A percentile compares a stretch with the other conserved stretches of the same genome.
These are phyloP conservation scores for Macrotus californicus DNA, from an alignment of 2,113 vertebrate species.

Conservation along the genomic window DNA sequence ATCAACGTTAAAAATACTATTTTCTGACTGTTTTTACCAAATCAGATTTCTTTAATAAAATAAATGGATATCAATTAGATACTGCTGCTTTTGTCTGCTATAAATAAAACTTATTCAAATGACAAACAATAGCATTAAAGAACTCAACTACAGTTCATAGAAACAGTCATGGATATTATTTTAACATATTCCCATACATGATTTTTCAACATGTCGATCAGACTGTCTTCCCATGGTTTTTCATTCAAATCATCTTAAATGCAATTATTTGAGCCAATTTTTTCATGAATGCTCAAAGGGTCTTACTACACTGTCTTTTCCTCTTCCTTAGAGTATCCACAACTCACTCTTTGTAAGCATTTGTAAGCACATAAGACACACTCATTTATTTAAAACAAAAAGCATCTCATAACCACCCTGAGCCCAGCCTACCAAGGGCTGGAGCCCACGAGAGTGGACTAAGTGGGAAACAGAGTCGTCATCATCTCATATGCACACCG, in stretches of 20 bases:
- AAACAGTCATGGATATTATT: not conserved
- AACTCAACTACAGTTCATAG: not conserved
- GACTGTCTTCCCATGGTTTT: not conserved
- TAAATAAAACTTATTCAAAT: constrained; percentile 75
- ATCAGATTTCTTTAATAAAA: constrained; percentile 80
- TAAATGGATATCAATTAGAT: constrained; percentile 74
- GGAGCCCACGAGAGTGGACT: not conserved
- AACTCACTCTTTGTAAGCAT: not conserved
- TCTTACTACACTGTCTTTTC: not conserved
- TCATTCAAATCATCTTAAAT: constrained; percentile 26
- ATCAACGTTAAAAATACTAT: constrained; percentile 77
- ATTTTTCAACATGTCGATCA: constrained; percentile 16
- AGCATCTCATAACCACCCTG: not conserved
- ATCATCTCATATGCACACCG: not conserved
- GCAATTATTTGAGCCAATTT: constrained; percentile 9
- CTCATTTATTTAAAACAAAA: not conserved
- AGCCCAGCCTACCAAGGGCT: not conserved
- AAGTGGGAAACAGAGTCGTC: not conserved
- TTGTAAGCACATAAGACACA: not conserved
- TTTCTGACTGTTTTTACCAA: constrained; percentile 79
- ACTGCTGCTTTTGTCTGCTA: constrained; percentile 66
- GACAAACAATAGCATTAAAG: constrained; percentile 62
- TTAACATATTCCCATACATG: not conserved
- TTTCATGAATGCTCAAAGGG: constrained; percentile 9
- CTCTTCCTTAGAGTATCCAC: not conserved